Evolutionary conservation across 2,113 vertebrate genomes (phyloP).

Genomic region (Coreoperca whiteheadi): DNA sequence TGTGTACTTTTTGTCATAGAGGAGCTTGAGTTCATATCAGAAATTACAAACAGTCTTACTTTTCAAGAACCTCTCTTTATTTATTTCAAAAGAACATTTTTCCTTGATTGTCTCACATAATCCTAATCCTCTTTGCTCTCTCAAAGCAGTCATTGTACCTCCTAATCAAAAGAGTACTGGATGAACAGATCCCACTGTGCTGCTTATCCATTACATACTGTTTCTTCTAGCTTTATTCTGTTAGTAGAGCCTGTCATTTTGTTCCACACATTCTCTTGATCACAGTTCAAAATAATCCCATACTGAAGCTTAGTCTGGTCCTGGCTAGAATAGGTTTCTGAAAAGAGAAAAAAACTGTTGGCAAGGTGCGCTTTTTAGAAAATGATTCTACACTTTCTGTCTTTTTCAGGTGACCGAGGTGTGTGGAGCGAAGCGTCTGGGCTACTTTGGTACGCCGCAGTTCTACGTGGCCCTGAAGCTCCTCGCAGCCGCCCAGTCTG

Average conservation of each 20-base stretch:
- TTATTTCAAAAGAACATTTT: not conserved
- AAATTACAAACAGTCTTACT: not conserved
- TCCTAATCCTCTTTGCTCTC: slow-evolving; percentile 56
- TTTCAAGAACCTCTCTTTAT: not conserved
- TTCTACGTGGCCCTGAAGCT: slow-evolving; percentile 96
- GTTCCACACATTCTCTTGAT: not conserved
- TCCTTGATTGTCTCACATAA: slow-evolving; percentile 20
- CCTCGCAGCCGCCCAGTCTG: slow-evolving; percentile 91
- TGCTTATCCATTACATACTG: slow-evolving; percentile 20
- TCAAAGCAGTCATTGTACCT: slow-evolving; percentile 39
- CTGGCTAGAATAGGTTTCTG: slow-evolving; percentile 8
- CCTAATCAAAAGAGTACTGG: slow-evolving; percentile 31
- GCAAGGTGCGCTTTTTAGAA: not conserved
- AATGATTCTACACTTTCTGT: not conserved
- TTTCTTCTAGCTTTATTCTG: slow-evolving; percentile 8
- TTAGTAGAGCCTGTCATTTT: not conserved
- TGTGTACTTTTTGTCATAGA: not conserved
- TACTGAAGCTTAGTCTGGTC: not conserved
- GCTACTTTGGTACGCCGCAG: slow-evolving; percentile 92
- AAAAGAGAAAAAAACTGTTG: not conserved
- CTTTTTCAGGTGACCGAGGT: slow-evolving; percentile 90
- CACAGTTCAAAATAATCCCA: not conserved
- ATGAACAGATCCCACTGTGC: slow-evolving; percentile 35
- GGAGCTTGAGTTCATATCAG: not conserved
- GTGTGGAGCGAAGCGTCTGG: slow-evolving; percentile 92